phyloP scores from a whole-genome alignment of 2,113 vertebrate species.

The Fregata magnificens region DNA sequence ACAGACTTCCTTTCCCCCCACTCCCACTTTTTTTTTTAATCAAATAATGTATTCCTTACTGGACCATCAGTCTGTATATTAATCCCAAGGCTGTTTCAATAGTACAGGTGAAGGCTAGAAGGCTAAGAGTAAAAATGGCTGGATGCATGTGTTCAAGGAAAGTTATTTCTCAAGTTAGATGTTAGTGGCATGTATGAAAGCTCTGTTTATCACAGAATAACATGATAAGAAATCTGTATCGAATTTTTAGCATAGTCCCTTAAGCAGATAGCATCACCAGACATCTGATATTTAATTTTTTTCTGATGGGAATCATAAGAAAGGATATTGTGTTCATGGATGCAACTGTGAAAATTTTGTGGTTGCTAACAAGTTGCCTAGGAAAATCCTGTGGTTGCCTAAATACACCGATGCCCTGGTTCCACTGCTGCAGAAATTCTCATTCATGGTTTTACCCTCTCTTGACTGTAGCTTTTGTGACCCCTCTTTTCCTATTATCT shows the following conservation, averaged over 20 bases:
- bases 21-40: background rate
- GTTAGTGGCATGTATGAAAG: background rate
- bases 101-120: background rate
- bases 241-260: background rate
- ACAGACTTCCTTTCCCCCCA: background rate
- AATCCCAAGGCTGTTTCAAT: background rate
- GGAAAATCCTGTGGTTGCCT: conserved; percentile 27
- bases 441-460: background rate
- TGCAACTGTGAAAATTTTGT: background rate
- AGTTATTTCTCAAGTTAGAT: background rate
- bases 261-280: background rate
- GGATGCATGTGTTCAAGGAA: background rate
- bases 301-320: background rate
- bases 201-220: background rate
- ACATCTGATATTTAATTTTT: background rate
- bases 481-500: background rate
- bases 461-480: background rate
- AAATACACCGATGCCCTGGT: background rate
- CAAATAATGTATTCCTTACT: background rate
- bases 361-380: conserved; percentile 11
- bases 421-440: background rate
- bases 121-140: background rate
- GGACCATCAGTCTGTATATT: background rate
- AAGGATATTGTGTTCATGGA: background rate
- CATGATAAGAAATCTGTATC: accelerated